These are phyloP conservation scores for Acrobasis repandana DNA, from an alignment of 2,888 invertebrate genomes.

Conservation along the genomic window DNA sequence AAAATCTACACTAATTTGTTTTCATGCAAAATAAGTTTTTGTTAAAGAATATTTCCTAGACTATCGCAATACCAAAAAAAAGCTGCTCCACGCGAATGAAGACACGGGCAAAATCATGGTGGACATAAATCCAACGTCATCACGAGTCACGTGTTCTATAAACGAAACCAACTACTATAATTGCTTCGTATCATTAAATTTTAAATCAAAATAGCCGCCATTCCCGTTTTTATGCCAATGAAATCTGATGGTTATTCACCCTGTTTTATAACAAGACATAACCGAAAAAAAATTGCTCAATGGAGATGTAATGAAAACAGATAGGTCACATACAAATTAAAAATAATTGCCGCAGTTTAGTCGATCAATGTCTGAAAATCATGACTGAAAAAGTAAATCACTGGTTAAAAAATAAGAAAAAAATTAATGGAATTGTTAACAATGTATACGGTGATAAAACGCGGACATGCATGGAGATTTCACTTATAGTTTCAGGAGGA, in stretches of 20 bases:
- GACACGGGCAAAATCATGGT: background rate
- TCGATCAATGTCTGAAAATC: background rate
- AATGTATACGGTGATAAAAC: background rate
- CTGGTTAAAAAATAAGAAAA: background rate
- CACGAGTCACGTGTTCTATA: background rate
- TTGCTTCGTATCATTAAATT: background rate
- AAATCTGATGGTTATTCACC: background rate
- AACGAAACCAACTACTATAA: background rate
- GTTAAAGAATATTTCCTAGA: too few species aligned
- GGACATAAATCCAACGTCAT: background rate
- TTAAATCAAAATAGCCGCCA: background rate
- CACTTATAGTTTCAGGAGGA: constrained; percentile 46
- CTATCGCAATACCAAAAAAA: background rate
- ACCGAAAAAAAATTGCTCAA: background rate
- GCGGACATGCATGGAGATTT: constrained; percentile 7
- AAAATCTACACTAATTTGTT: too few species aligned
- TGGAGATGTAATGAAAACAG: background rate
- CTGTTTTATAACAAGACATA: background rate
- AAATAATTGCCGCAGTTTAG: background rate
- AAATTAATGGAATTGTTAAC: background rate
- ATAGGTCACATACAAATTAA: background rate
- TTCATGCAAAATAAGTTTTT: background rate
- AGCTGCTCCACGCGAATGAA: background rate
- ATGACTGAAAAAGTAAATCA: background rate
- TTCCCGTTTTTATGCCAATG: background rate